These are phyloP conservation scores for Falco berigora DNA, from an alignment of 2,797 vertebrate species.

Conservation along the genomic window DNA sequence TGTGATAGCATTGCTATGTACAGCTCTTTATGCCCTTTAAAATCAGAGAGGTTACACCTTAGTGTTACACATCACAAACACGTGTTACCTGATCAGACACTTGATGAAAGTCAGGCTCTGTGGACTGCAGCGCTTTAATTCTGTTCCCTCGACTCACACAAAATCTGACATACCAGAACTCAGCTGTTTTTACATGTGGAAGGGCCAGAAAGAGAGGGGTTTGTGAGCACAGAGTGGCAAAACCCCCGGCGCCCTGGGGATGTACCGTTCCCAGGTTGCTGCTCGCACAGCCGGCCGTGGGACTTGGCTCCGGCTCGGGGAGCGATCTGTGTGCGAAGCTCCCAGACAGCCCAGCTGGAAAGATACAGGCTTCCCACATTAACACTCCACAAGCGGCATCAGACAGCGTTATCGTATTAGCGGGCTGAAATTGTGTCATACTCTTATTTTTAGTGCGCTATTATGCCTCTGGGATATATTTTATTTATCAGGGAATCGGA, in stretches of 20 bases:
- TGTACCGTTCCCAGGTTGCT: background rate
- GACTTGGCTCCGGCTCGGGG: background rate
- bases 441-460: background rate
- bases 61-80: rapidly evolving
- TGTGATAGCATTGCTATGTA: background rate
- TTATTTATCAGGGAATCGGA: background rate
- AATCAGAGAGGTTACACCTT: rapidly evolving
- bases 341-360: background rate
- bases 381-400: background rate
- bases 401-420: background rate
- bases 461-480: background rate
- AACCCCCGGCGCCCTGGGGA: rapidly evolving
- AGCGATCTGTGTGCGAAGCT: rapidly evolving
- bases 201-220: background rate
- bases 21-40: background rate
- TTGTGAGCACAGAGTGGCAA: background rate
- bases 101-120: rapidly evolving
- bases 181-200: background rate
- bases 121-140: background rate
- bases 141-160: background rate
- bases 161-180: background rate
- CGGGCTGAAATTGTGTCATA: background rate
- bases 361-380: background rate
- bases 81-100: rapidly evolving
- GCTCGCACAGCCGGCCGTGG: background rate